These are phyloP conservation scores for Scaptodrosophila latifasciaeformis DNA, from an alignment of 2,888 invertebrate species.

Conservation along the genomic window DNA sequence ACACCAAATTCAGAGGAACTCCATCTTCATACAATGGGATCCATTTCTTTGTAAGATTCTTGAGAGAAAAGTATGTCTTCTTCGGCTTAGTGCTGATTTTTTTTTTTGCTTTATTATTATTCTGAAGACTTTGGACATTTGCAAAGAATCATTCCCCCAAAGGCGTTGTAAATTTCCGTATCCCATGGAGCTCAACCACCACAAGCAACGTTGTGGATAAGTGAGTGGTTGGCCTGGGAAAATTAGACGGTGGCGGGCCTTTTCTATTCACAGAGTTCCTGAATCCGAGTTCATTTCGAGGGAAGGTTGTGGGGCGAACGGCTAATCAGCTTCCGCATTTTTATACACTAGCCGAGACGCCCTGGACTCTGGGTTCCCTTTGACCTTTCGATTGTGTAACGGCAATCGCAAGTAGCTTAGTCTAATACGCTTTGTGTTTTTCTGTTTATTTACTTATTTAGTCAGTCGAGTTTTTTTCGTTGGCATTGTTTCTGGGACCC, in stretches of 20 bases:
- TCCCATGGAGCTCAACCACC: constrained; percentile 62
- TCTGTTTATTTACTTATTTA: constrained; percentile 62
- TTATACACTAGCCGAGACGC: constrained; percentile 23
- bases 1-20: too few species aligned
- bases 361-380: not conserved
- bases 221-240: too few species aligned
- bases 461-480: constrained; percentile 25
- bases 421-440: constrained; percentile 66
- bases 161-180: constrained; percentile 64
- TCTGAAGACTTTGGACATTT: constrained; percentile 17
- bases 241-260: too few species aligned
- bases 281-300: too few species aligned
- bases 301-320: not conserved
- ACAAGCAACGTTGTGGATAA: too few species aligned
- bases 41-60: too few species aligned
- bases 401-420: constrained; percentile 67
- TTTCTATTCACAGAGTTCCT: too few species aligned
- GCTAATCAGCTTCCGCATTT: constrained; percentile 63
- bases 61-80: too few species aligned
- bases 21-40: too few species aligned
- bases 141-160: constrained; percentile 43
- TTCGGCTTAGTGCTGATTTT: too few species aligned
- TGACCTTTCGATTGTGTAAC: constrained; percentile 47
- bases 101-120: constrained; percentile 1
- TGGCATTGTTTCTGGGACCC: not conserved